Conservation (phyloP, 2,797 vertebrate genomes). For the Tadarida brasiliensis region DNA sequence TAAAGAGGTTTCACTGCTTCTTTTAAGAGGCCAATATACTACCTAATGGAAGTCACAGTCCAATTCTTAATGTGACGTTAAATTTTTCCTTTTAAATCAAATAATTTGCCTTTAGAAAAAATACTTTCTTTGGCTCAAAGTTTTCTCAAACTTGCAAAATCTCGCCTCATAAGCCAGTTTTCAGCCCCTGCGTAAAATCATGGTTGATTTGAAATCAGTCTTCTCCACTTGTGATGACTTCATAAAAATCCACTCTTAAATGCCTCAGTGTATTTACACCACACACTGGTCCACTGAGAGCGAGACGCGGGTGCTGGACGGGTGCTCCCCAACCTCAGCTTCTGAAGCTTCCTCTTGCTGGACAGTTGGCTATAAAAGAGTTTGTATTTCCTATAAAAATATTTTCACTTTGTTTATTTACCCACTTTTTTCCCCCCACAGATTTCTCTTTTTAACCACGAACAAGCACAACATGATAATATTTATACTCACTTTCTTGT, state of each 20-base stretch:
- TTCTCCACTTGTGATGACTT: slow-evolving; percentile 72
- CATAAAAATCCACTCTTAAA: slow-evolving; percentile 65
- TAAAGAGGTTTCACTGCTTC: background rate
- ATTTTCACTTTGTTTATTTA: slow-evolving; percentile 83
- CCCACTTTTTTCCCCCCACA: slow-evolving; percentile 71
- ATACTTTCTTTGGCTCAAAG: slow-evolving; percentile 55
- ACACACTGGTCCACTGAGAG: slow-evolving; percentile 48
- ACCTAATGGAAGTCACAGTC: slow-evolving; percentile 7
- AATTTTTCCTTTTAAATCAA: slow-evolving; percentile 66
- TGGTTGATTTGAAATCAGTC: slow-evolving; percentile 62
- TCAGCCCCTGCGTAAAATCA: slow-evolving; percentile 53
- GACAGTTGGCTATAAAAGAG: slow-evolving; percentile 79
- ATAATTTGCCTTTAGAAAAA: slow-evolving; percentile 52
- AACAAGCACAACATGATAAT: slow-evolving; percentile 80
- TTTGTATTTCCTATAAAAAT: slow-evolving; percentile 82
- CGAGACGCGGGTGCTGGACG: slow-evolving; percentile 40
- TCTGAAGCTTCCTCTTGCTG: slow-evolving; percentile 78
- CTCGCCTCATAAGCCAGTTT: slow-evolving; percentile 49
- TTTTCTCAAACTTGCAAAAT: slow-evolving; percentile 23
- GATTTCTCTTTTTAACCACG: slow-evolving; percentile 76
- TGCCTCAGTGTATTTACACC: slow-evolving; percentile 66
- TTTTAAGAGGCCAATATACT: slow-evolving; percentile 46
- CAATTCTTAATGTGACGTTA: slow-evolving; percentile 49
- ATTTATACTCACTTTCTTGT: slow-evolving; percentile 77
- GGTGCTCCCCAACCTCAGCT: slow-evolving; percentile 65